phyloP scores from a whole-genome alignment of 2,113 vertebrate species.

The Oreamnos americanus region DNA sequence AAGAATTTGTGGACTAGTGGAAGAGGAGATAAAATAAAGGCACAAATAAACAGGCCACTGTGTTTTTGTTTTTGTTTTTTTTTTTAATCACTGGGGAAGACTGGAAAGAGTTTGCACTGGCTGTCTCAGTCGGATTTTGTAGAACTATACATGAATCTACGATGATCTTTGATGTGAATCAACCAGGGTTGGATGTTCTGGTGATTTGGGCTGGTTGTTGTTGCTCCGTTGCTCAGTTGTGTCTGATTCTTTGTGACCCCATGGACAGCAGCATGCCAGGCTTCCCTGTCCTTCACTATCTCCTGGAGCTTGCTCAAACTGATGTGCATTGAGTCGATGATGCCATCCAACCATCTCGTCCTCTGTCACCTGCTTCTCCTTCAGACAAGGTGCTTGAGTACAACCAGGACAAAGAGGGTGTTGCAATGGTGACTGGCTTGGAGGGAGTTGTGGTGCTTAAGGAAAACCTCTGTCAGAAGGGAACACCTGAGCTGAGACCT shows the following conservation, averaged over 20 bases:
- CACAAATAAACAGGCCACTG: neutral
- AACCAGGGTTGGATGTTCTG: neutral
- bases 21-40: neutral
- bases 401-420: too few relatives aligned
- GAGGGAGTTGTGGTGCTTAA: neutral
- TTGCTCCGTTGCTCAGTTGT: neutral
- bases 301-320: neutral
- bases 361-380: neutral
- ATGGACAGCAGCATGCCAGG: neutral
- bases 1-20: neutral
- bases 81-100: neutral
- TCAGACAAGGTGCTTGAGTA: neutral
- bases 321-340: neutral
- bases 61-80: accelerated
- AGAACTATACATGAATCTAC: neutral
- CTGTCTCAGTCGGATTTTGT: neutral
- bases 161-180: neutral
- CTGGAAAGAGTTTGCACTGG: accelerated
- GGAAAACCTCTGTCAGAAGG: neutral
- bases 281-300: neutral
- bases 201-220: neutral
- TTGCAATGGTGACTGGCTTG: neutral
- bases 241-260: neutral
- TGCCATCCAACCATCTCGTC: neutral
- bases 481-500: neutral